A percentile compares a stretch with the other conserved stretches of the same genome.
Evolutionary conservation across 1,140 invertebrate genomes (phyloP).

Genomic region (Conus ventricosus): DNA sequence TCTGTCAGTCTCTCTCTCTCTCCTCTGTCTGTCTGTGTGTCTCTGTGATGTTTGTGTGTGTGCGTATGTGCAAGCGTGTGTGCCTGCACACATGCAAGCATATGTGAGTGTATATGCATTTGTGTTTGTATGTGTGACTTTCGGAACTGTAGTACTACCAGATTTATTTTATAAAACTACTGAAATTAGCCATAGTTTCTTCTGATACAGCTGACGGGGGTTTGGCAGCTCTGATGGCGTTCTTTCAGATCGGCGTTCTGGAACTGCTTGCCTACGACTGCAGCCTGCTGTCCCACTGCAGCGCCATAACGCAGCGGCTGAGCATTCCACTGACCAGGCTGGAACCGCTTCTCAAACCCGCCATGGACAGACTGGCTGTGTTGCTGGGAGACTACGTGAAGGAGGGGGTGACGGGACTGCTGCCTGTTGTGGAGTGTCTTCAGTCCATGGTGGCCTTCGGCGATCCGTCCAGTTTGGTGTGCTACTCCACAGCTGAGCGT

Average conservation of each 20-base stretch:
- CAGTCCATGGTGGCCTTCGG: slow-evolving; percentile 24
- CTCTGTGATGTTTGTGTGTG: neutral
- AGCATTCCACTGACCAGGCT: neutral
- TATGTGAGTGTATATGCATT: too few species aligned
- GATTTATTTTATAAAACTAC: too few species aligned
- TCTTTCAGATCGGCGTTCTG: slow-evolving; percentile 16
- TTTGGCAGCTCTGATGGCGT: too few species aligned
- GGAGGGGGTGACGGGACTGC: slow-evolving; percentile 28
- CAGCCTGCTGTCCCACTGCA: slow-evolving; percentile 24
- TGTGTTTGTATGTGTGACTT: too few species aligned
- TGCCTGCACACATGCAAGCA: neutral
- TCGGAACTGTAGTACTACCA: too few species aligned
- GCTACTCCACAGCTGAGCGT: slow-evolving; percentile 32
- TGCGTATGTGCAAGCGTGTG: neutral
- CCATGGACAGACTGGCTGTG: slow-evolving; percentile 31
- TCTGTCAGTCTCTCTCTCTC: too few species aligned
- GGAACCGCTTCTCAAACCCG: slow-evolving; percentile 17
- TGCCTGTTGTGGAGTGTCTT: slow-evolving; percentile 29
- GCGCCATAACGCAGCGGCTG: neutral
- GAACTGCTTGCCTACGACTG: slow-evolving; percentile 24
- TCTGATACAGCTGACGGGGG: too few species aligned
- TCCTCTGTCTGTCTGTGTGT: too few species aligned
- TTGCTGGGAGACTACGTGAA: slow-evolving; percentile 40
- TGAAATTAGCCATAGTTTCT: too few species aligned
- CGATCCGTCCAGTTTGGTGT: neutral